Evolutionary conservation across 2,113 vertebrate genomes (phyloP), one percentile per base, ranked within the genome.

Genomic region (Onychorhynchus coronatus): DNA sequence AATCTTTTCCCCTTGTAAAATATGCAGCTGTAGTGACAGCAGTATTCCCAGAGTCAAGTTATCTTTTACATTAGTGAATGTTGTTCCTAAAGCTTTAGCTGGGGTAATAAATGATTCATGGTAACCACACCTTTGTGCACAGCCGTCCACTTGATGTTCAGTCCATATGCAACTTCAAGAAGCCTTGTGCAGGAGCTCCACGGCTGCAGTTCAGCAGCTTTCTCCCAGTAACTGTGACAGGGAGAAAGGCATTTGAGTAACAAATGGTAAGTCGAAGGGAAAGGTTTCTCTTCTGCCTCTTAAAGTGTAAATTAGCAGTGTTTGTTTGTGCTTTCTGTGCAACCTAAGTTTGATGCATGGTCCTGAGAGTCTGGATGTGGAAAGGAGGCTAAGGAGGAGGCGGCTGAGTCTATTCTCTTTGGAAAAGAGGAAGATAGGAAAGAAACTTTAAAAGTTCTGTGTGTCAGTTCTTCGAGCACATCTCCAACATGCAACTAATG

Each of bases 31-130:
- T 62, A 11, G 10, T 95, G 84, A 92, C 85, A 89, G 93, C 95
- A 93, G 55, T 95, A 95, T 94, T 97, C 95, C 95, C 90, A 94
- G 80, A 91, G 95, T 96, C 96, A 94, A 95, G 91, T 94, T 97
- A 93, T 97, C 95, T 93, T 97, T 97, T 96, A 92, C 94, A 89
- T 96, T 96, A 95, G 95, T 93, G 96, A 97, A 83, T 77, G 84
- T 93, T 96, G 87, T 74, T 96, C 95, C 96, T 96, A 94, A 90
- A 91, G 94, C 62, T 95, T 93, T 88, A 94, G 91, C 84, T 88
- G 92, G 52, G 66, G 91, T 95, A 96, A 95, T 97, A 97, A 97
- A 97, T 98, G 96, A 97, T 97, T 98, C 97, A 97, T 97, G 93
- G 63, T 80, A 94, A 94, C 92, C 97, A 96, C 88, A 96, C 97